Evolutionary conservation across 2,113 vertebrate species (phyloP).

Genomic region (Clupea harengus): DNA sequence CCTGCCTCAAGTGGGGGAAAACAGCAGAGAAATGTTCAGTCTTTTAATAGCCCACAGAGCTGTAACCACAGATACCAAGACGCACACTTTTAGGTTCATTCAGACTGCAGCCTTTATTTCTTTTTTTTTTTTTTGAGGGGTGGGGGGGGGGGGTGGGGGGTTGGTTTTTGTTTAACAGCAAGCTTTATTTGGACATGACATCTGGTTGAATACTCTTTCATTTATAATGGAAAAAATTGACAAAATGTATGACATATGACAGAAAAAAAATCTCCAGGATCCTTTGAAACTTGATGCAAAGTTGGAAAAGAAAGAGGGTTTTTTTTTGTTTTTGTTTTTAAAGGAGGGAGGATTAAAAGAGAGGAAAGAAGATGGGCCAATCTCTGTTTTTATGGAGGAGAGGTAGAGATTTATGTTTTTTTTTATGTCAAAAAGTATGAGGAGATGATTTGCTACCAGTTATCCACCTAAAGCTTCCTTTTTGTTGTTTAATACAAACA

Average conservation of each 20-base stretch:
- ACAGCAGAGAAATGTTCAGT: constrained; percentile 41
- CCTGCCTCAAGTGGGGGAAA: constrained; percentile 38
- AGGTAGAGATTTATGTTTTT: background rate
- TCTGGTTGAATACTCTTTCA: constrained; percentile 76
- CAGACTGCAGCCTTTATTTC: constrained; percentile 77
- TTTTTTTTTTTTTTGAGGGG: constrained; percentile 27
- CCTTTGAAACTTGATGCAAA: constrained; percentile 61
- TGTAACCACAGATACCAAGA: constrained; percentile 71
- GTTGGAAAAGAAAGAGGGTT: constrained; percentile 49
- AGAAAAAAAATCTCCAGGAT: constrained; percentile 56
- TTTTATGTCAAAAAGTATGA: background rate
- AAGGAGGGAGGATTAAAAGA: constrained; percentile 45
- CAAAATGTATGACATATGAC: constrained; percentile 44
- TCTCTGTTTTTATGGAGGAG: background rate
- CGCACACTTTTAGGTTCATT: constrained; percentile 64
- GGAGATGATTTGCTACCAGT: background rate
- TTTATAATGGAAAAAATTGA: constrained; percentile 38
- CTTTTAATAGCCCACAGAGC: constrained; percentile 72
- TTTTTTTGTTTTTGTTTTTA: constrained; percentile 42
- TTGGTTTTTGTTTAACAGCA: constrained; percentile 71
- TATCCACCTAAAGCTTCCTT: constrained; percentile 26
- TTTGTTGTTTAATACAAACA: constrained; percentile 30
- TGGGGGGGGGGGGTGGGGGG: constrained; percentile 35
- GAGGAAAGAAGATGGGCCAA: constrained; percentile 34
- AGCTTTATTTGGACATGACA: constrained; percentile 80